These are phyloP conservation scores for Lucilia sericata DNA, from an alignment of 1,140 invertebrate species.

Conservation along the genomic window DNA sequence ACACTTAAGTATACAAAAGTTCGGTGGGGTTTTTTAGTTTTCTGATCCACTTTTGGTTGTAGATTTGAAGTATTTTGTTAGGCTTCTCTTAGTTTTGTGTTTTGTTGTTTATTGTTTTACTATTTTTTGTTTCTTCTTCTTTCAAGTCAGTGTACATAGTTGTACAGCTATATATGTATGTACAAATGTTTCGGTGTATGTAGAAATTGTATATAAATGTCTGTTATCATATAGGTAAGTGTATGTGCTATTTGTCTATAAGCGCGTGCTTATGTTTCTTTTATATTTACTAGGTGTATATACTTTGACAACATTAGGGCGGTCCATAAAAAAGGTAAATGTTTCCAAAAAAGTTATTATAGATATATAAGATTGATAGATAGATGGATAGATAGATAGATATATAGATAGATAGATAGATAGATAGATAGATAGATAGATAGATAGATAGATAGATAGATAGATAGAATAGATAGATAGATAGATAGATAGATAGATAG, in stretches of 20 bases:
- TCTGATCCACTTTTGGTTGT: slow-evolving; percentile 16
- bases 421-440: too few species aligned
- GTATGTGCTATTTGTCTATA: slow-evolving; percentile 14
- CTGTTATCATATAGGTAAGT: neutral
- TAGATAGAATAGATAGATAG: too few species aligned
- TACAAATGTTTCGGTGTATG: too few species aligned
- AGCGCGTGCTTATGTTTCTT: slow-evolving; percentile 34
- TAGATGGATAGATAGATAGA: too few species aligned
- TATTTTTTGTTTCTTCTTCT: neutral
- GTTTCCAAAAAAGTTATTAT: too few species aligned
- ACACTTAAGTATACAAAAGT: neutral
- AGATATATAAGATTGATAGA: too few species aligned
- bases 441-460: too few species aligned
- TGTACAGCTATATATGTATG: too few species aligned
- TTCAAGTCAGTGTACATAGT: neutral
- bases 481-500: too few species aligned
- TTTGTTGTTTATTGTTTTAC: neutral
- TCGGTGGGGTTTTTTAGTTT: neutral
- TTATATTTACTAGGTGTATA: neutral
- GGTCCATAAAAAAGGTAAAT: too few species aligned
- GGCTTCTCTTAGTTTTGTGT: neutral
- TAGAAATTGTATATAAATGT: too few species aligned
- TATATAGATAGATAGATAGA: too few species aligned
- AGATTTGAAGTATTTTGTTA: neutral
- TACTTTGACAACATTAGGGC: neutral